A percentile compares a stretch with the other conserved stretches of the same genome.
These are phyloP conservation scores for Tenthredo distinguenda DNA, from an alignment of 2,888 invertebrate genomes.

Conservation along the genomic window DNA sequence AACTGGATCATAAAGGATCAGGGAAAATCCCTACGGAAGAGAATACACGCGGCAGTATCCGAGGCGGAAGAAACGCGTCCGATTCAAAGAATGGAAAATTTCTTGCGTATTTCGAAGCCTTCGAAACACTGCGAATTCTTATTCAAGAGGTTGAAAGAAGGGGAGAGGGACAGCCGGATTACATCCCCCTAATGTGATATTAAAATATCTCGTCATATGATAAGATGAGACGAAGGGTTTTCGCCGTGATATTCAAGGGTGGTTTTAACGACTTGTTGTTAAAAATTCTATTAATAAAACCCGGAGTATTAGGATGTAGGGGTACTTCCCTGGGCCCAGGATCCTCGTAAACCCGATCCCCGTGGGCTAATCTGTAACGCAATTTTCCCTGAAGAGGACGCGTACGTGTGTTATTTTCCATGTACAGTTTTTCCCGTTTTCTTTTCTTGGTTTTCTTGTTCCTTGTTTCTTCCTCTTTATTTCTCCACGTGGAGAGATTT, in stretches of 20 bases:
- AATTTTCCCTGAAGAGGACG: neutral
- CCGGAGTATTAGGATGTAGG: neutral
- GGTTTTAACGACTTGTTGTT: conserved; percentile 23
- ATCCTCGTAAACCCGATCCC: conserved; percentile 15
- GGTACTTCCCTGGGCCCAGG: neutral
- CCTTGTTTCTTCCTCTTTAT: neutral
- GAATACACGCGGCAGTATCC: neutral
- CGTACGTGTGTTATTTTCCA: neutral
- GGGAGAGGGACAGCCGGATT: neutral
- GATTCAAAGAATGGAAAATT: neutral
- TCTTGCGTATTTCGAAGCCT: neutral
- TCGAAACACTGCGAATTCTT: neutral
- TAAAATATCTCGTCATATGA: neutral
- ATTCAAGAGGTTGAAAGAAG: neutral
- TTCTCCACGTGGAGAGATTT: neutral
- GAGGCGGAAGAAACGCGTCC: neutral
- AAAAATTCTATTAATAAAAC: conserved; percentile 38
- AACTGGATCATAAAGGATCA: neutral
- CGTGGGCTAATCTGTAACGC: conserved; percentile 8
- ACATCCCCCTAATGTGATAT: neutral
- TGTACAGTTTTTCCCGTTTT: neutral
- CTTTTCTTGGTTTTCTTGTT: neutral
- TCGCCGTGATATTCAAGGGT: neutral
- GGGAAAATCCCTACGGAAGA: neutral
- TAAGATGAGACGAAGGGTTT: neutral